Evolutionary conservation across 2,113 vertebrate genomes (phyloP).

Genomic region (Noctilio leporinus): DNA sequence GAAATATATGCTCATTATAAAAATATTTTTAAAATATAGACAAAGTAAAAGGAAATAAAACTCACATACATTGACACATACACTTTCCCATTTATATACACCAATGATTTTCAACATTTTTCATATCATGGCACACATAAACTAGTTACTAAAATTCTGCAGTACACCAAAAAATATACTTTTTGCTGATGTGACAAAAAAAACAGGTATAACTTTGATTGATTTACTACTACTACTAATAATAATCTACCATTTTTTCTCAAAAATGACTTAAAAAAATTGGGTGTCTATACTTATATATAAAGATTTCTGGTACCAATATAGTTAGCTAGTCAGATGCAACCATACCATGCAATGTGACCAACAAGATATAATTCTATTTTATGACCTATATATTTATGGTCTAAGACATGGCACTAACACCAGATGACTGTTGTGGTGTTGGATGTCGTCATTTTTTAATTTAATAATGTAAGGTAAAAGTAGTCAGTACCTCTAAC

Average conservation of each 20-base stretch:
- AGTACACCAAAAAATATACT: background rate
- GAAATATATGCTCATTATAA: background rate
- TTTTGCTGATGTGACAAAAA: background rate
- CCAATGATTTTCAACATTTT: background rate
- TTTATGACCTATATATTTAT: background rate
- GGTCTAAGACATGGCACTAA: background rate
- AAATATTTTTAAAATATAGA: background rate
- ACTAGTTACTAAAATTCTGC: background rate
- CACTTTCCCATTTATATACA: background rate
- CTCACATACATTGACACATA: background rate
- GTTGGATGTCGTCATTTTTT: background rate
- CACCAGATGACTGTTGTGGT: background rate
- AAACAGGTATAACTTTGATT: background rate
- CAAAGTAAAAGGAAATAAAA: background rate
- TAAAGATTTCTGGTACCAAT: background rate
- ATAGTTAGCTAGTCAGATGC: background rate
- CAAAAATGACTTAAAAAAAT: background rate
- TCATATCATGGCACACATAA: background rate
- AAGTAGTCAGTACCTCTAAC: background rate
- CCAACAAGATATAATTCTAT: background rate
- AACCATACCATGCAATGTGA: background rate
- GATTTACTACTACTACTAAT: background rate
- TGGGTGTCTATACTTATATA: background rate
- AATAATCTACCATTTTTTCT: background rate
- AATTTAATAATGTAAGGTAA: background rate